Evolutionary conservation across 2,113 vertebrate genomes (phyloP), one percentile per base, ranked within the genome.

Genomic region (Girardinichthys multiradiatus): DNA sequence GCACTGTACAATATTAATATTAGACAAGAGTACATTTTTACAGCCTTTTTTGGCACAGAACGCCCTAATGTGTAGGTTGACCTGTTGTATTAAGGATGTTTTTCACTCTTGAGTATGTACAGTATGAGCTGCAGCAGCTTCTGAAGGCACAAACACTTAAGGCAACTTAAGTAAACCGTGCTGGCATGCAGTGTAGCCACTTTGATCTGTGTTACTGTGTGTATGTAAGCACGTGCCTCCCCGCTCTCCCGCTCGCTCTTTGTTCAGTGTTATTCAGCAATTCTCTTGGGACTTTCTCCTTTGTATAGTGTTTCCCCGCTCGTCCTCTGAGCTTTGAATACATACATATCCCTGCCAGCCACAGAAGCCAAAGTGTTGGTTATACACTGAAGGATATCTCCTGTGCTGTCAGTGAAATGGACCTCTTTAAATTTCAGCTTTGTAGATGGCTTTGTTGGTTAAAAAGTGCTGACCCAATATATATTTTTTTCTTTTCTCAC

Each of bases 251-350:
- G 59, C 67, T 71, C 12, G 37, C 69, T 76, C 76, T 87, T 92
- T 93, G 84, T 92, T 91, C 87, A 72, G 33, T 48, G 63, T 88
- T 85, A 77, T 70, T 89, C 87, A 89, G 86, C 76, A 68, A 51
- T 73, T 85, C 90, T 81, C 88, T 62, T 51, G 86, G 81, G 91
- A 89, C 69, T 84, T 80, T 87, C 84, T 86, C 82, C 80, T 91
- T 92, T 90, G 90, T 86, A 74, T 82, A 73, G 83, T 80, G 31
- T 90, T 90, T 90, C 83, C 87, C 70, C 84, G 85, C 64, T 83
- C 78, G 76, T 90, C 83, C 81, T 72, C 64, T 69, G 72, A 74
- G 81, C 83, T 77, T 84, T 86, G 75, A 84, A 84, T 78, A 61
- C 74, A 84, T 78, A 61, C 74, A 79, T 74, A 81, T 86, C 72